phyloP scores from a whole-genome alignment of 2,888 invertebrate species.

The Dryocosmus kuriphilus region DNA sequence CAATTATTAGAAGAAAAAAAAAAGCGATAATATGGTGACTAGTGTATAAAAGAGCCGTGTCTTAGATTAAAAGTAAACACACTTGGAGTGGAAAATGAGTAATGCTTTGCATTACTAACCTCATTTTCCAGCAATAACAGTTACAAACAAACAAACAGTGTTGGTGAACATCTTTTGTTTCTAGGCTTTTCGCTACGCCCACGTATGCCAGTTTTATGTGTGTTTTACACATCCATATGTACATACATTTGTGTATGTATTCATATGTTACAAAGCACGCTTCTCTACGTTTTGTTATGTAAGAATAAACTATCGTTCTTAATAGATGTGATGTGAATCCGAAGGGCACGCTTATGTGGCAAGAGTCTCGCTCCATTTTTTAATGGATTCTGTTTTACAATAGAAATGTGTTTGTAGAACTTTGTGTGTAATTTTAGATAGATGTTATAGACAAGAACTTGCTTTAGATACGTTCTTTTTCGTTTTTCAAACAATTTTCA shows the following conservation, averaged over 20 bases:
- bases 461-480: no score
- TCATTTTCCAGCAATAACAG: conserved; percentile 1
- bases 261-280: conserved; percentile 22
- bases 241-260: no score
- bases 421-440: no score
- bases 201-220: neutral
- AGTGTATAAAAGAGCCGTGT: neutral
- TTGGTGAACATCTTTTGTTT: conserved; percentile 8
- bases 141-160: neutral
- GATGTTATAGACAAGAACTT: no score
- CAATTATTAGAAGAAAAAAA: neutral
- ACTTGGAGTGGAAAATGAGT: conserved; percentile 1
- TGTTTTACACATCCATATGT: neutral
- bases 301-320: neutral
- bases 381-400: neutral
- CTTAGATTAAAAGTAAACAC: conserved; percentile 11
- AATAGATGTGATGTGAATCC: neutral
- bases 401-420: no score
- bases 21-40: neutral
- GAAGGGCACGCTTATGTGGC: neutral
- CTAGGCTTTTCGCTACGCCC: neutral
- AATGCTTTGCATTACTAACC: conserved; percentile 12
- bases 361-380: neutral
- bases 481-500: no score
- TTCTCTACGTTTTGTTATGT: neutral